Evolutionary conservation across 1,140 invertebrate species (phyloP), one percentile per base, ranked within the genome.

Genomic region (Hydropsyche tenuis): DNA sequence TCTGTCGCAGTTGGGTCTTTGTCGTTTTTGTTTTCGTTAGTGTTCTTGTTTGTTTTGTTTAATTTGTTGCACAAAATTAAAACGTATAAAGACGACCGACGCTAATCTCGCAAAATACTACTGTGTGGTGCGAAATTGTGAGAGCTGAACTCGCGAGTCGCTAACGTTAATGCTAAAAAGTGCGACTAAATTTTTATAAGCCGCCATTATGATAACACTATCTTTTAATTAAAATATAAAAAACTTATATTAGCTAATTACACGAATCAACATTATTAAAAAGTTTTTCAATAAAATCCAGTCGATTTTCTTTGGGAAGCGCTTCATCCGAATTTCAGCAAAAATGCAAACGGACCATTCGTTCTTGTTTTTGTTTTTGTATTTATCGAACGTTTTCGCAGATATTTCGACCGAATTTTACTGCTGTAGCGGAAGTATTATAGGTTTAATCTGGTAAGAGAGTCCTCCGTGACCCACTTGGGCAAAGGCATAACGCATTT

Each of bases 1-100:
- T 53, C n/a, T 22, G 51, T 53, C 5, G 51, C 56, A 14, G 56
- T 60, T 6, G 23, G 22, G 11, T 48, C 9, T 56, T 22, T 56
- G 5, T 25, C 14, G 56, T 60, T 60, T 20, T 53, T 60, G 23
- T 25, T 37, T 9, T 37, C 9, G 30, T 37, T 37, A 37, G 30
- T 37, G 30, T 37, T 37, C 3, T 37, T 37, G 3, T 37, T 37
- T 37, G 30, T 9, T 37, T 9, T 60, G 56, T 25, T 60, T 60
- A 60, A 60, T 60, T 60, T 60, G 56, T 60, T 60, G 56, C 56
- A 60, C 22, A 60, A 60, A 60, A 60, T 60, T 60, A 60, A 60
- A 60, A 60, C 56, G 30, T 37, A 60, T 60, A 60, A 60, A 60
- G 18, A 14, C 23, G 22, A 25, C 56, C 23, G 56, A 37, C 20